Conservation (phyloP, 2,888 invertebrate genomes). For the Stenoptilia bipunctidactyla region DNA sequence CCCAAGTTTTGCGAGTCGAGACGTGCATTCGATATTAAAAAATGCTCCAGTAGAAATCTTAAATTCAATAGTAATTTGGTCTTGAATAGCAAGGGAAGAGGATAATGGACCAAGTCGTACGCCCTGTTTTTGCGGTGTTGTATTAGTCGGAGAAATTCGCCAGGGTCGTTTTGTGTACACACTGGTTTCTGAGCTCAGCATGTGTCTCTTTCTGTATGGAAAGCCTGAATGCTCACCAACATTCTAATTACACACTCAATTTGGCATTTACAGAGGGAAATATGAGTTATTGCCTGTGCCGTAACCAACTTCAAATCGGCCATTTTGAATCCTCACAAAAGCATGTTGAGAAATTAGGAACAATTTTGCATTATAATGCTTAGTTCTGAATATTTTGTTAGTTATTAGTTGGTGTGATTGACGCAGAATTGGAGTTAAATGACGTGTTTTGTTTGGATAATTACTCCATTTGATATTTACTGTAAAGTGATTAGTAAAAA, state of each 20-base stretch:
- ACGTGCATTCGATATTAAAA: slow-evolving; percentile 58
- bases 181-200: slow-evolving; percentile 60
- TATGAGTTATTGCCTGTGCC: slow-evolving; percentile 55
- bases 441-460: background rate
- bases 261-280: slow-evolving; percentile 53
- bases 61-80: slow-evolving; percentile 67
- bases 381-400: slow-evolving; percentile 33
- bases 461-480: background rate
- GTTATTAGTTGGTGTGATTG: slow-evolving; percentile 35
- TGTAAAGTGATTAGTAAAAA: no score
- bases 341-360: slow-evolving; percentile 26
- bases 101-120: slow-evolving; percentile 44
- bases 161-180: slow-evolving; percentile 52
- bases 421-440: slow-evolving; percentile 24
- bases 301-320: slow-evolving; percentile 56
- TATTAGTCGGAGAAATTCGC: slow-evolving; percentile 63
- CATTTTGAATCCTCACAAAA: slow-evolving; percentile 43
- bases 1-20: slow-evolving; percentile 34
- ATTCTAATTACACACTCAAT: slow-evolving; percentile 68
- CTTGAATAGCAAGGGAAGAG: slow-evolving; percentile 45
- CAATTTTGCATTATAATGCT: slow-evolving; percentile 42
- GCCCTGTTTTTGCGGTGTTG: slow-evolving; percentile 66
- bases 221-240: slow-evolving; percentile 44
- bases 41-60: slow-evolving; percentile 59
- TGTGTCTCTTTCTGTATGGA: slow-evolving; percentile 44